Evolutionary conservation across 23 tunicate genomes (phyloP).

Genomic region (Clavelina lepadiformis): DNA sequence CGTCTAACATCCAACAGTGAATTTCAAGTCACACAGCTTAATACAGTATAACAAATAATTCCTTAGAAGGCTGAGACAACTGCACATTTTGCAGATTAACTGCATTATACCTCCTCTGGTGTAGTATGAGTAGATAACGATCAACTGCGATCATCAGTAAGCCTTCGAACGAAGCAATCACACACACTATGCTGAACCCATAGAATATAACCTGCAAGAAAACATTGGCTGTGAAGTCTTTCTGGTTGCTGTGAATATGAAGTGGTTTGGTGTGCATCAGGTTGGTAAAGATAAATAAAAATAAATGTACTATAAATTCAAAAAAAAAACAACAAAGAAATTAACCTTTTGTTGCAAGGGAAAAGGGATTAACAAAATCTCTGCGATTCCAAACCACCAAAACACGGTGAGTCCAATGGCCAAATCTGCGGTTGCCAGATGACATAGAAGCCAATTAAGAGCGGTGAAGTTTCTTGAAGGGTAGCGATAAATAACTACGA

Average conservation of each 20-base stretch:
- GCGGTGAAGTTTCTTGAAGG: conserved; percentile 40
- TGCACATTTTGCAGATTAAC: neutral
- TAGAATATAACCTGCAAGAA: conserved; percentile 28
- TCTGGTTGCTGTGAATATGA: no score
- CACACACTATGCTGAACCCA: conserved; percentile 24
- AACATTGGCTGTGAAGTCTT: neutral
- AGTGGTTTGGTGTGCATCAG: no score
- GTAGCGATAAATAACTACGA: conserved; percentile 20
- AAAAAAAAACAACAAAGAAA: neutral
- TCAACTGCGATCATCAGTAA: conserved; percentile 72
- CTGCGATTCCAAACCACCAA: conserved; percentile 70
- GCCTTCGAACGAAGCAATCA: conserved; percentile 39
- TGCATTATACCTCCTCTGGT: conserved; percentile 19
- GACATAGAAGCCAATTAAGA: conserved; percentile 54
- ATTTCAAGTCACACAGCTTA: no score
- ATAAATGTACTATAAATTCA: neutral
- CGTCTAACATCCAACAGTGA: no score
- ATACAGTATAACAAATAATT: no score
- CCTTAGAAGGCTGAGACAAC: neutral
- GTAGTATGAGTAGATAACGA: conserved; percentile 40
- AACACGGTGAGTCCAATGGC: conserved; percentile 47
- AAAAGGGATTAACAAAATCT: conserved; percentile 17
- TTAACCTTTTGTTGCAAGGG: conserved; percentile 4
- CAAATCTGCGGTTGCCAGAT: conserved; percentile 52
- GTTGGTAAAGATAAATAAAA: neutral